Percentiles rank a stretch among this genome's conserved stretches.
phyloP scores from a whole-genome alignment of 2,113 vertebrate species.

The Mirza zaza region DNA sequence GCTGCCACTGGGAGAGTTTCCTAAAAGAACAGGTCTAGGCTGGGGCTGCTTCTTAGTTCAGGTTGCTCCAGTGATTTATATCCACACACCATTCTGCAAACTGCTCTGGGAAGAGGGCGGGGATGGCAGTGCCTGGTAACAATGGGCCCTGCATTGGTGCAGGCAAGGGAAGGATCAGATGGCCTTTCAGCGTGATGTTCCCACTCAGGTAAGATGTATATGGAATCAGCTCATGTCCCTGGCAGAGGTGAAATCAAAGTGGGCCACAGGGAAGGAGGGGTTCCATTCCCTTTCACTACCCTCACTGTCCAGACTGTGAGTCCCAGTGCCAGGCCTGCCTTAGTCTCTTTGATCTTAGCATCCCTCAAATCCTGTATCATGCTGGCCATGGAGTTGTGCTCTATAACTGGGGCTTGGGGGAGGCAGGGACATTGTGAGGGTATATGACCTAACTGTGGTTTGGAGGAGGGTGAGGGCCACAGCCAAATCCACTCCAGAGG shows the following conservation, averaged over 20 bases:
- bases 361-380: too few relatives aligned
- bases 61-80: not conserved
- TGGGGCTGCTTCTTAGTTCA: not conserved
- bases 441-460: not conserved
- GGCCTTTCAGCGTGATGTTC: not conserved
- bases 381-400: not conserved
- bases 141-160: accelerated
- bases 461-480: not conserved
- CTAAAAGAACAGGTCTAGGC: not conserved
- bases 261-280: not conserved
- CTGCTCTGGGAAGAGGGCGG: conserved; percentile 34
- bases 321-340: not conserved
- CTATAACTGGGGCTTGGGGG: not conserved
- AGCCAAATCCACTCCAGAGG: not conserved
- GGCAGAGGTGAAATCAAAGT: not conserved
- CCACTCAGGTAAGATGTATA: not conserved
- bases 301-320: not conserved
- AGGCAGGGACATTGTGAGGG: not conserved
- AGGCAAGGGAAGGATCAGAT: not conserved
- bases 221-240: not conserved
- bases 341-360: not conserved
- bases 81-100: not conserved
- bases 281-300: not conserved
- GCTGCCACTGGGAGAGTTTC: not conserved
- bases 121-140: conserved; percentile 80